Evolutionary conservation across 1,140 invertebrate genomes (phyloP), one percentile per base, ranked within the genome.

Genomic region (Calephelis nemesis): DNA sequence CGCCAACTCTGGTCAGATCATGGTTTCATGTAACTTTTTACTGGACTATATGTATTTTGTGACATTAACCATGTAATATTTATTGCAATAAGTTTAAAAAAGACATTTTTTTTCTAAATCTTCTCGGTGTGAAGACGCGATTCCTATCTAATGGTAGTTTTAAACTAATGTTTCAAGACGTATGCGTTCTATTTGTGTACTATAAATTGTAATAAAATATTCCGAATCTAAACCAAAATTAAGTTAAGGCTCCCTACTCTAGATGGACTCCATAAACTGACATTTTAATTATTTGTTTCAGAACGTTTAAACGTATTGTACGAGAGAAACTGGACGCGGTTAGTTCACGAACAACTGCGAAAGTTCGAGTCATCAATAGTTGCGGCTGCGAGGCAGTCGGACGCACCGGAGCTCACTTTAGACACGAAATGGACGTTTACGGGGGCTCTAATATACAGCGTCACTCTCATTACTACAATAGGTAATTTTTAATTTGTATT

Each of bases 271-370:
- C 30, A 30, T 30, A n/a, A 13, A 63, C 40, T 63, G 62, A 19
- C 7, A 47, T 40, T 50, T 50, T 52, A n/a, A 50, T 65, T 40
- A 60, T 60, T 81, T 81, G 67, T 94, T 94, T 40, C 93, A 96
- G 95, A 96, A 84, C 93, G 95, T 74, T 92, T 96, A 13, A 96
- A 96, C 84, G 95, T 97, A n/a, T 89, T 98, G 6, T 96, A 97
- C 85, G 94, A 96, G 78, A 91, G 95, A 47, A 96, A 97, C 81
- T 98, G 97, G 96, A 97, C 96, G 0, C 91, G 93, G 47, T 84
- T 95, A 71, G 96, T 97, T 1, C 94, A 96, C 72, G 94, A 95
- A 73, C 94, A 96, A 77, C 92, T 98, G 70, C 93, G 94, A 65
- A 93, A 94, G 67, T 98, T 97, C 78, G 96, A 98, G 85, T 92